Evolutionary conservation across 2,888 invertebrate species (phyloP), one percentile per base, ranked within the genome.

Genomic region (Papilio demoleus): DNA sequence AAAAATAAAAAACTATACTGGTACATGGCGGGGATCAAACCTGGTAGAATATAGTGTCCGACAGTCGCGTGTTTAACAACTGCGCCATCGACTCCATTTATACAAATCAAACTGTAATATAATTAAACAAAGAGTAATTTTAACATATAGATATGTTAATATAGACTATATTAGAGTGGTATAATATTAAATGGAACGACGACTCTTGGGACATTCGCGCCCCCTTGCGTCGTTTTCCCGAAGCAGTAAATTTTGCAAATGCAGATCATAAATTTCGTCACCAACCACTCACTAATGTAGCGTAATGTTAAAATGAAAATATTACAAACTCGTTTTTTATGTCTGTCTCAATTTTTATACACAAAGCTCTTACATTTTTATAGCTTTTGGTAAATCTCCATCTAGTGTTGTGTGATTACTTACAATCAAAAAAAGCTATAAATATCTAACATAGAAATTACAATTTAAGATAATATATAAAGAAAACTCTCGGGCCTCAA

Each of bases 261-360:
- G 85, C 78, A 79, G 79, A 74, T 79, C 83, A 88, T 90, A 88
- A 90, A 90, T 89, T 84, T 79, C 81, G 80, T 81, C 87, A 79
- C 82, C 79, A 47, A 73, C 65, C 76, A 77, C 73, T 72, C 78
- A 81, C 83, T 87, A 88, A 88, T 87, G 86, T 85, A 84, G 79
- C 84, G 81, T 81, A 79, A 83, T 84, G 76, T 70, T 71, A 71
- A 75, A 77, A 76, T 70, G 76, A 78, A 75, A 76, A 80, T 77
- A 74, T 71, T 73, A 64, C 67, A 71, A 66, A 38, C 38, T 34
- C 14, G 22, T 14, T 31, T 71, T 72, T 72, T 68, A 60, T 68
- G 72, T 40, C 47, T 40, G 40, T 47, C 40, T 59, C 67, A 17
- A 56, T 42, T 31, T 45, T 56, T 56, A 31, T 56, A 56, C 31